Evolutionary conservation across 2,888 invertebrate genomes (phyloP).

Genomic region (Lochmaea crataegi): DNA sequence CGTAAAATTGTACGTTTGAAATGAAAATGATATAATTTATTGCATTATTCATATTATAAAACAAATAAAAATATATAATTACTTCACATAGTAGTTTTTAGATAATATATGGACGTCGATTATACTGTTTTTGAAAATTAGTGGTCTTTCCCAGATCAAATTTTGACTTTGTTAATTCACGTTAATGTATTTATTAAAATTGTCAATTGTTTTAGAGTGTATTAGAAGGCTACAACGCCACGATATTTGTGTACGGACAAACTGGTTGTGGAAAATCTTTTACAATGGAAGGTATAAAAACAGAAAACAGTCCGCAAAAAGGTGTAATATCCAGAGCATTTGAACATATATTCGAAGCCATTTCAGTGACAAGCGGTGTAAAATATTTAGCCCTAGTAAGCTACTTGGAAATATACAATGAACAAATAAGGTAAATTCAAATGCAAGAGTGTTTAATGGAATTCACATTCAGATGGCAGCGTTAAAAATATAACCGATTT

Average conservation of each 20-base stretch:
- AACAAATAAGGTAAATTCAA: constrained; percentile 71
- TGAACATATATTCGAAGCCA: constrained; percentile 90
- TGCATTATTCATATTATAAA: too few species aligned
- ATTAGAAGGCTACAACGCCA: constrained; percentile 91
- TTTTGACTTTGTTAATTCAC: too few species aligned
- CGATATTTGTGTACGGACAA: constrained; percentile 94
- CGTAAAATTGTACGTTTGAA: too few species aligned
- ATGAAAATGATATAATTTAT: too few species aligned
- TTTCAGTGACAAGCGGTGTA: constrained; percentile 76
- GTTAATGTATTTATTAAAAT: too few species aligned
- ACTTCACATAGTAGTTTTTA: too few species aligned
- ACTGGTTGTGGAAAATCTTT: constrained; percentile 93
- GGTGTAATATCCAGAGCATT: constrained; percentile 84
- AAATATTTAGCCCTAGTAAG: constrained; percentile 83
- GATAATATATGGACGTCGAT: too few species aligned
- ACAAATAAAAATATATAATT: too few species aligned
- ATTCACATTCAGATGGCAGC: too few species aligned
- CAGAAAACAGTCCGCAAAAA: constrained; percentile 62
- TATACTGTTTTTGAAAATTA: too few species aligned
- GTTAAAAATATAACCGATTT: neutral
- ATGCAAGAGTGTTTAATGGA: too few species aligned
- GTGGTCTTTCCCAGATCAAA: too few species aligned
- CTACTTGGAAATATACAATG: constrained; percentile 88
- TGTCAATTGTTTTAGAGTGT: constrained; percentile 70
- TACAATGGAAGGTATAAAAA: constrained; percentile 82